Evolutionary conservation across 1,140 invertebrate genomes (phyloP).

Genomic region (Subanguina moxae): DNA sequence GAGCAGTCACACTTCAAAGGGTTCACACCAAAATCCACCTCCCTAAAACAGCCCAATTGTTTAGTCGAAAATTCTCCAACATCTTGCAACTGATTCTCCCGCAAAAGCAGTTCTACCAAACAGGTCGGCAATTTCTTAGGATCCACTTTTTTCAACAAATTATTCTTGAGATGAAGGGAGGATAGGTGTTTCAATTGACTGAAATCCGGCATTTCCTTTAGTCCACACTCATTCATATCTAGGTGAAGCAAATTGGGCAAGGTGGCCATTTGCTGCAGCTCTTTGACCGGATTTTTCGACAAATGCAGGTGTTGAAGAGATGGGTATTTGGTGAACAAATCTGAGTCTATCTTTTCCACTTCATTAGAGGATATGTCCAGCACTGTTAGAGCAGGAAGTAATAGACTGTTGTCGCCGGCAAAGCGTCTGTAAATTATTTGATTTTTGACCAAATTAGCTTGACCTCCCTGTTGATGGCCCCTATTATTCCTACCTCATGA

Average conservation of each 20-base stretch:
- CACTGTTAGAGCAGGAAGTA: constrained; percentile 29
- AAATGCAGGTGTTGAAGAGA: constrained; percentile 25
- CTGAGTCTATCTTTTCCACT: constrained; percentile 15
- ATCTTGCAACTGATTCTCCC: constrained; percentile 10
- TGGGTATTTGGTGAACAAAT: constrained; percentile 14
- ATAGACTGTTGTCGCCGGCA: background rate
- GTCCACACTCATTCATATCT: constrained; percentile 23
- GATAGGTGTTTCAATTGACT: constrained; percentile 14
- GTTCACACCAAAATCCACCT: constrained; percentile 20
- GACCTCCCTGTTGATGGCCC: too few relatives aligned
- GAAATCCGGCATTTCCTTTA: constrained; percentile 29
- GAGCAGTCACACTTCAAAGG: background rate
- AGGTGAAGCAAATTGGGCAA: constrained; percentile 13
- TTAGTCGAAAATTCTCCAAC: constrained; percentile 7
- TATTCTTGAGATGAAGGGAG: background rate
- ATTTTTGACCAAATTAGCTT: too few relatives aligned
- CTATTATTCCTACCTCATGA: too few relatives aligned
- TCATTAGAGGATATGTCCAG: constrained; percentile 24
- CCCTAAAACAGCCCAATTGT: constrained; percentile 12
- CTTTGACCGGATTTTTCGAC: constrained; percentile 3
- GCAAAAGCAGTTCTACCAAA: background rate
- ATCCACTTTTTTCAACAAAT: background rate
- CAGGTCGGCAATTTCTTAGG: background rate
- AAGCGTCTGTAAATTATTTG: background rate
- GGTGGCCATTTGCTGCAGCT: background rate